Evolutionary conservation across 1,140 invertebrate species (phyloP).

Genomic region (Triops cancriformis): DNA sequence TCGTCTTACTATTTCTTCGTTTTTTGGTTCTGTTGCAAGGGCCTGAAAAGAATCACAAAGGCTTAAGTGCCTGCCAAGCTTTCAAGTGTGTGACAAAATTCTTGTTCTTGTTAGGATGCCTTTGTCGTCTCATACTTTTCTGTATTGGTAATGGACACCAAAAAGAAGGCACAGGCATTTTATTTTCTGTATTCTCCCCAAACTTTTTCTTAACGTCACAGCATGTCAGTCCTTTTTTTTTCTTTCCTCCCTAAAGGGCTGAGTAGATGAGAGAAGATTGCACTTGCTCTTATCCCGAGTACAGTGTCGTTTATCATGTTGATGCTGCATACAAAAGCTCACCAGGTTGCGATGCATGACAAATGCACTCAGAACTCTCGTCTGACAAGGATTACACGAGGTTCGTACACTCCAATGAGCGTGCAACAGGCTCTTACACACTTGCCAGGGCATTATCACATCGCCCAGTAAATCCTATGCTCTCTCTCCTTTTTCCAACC

Average conservation of each 20-base stretch:
- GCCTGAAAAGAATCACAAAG: too few species aligned
- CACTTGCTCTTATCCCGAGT: neutral
- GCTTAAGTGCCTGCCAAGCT: too few species aligned
- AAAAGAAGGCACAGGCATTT: neutral
- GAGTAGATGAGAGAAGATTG: constrained; percentile 10
- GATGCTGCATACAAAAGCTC: constrained; percentile 13
- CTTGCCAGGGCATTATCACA: constrained; percentile 10
- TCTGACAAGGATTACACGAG: constrained; percentile 4
- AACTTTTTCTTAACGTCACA: neutral
- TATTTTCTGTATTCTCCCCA: neutral
- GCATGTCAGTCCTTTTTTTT: neutral
- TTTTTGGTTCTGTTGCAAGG: too few species aligned
- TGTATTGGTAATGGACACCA: too few species aligned
- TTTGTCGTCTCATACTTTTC: too few species aligned
- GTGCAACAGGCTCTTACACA: constrained; percentile 12
- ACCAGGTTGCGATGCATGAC: constrained; percentile 9
- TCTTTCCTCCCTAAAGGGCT: neutral
- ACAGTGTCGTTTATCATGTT: constrained; percentile 10
- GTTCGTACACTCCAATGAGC: neutral
- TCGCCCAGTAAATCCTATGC: constrained; percentile 8
- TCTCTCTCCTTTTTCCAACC: neutral
- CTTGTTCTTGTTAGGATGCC: too few species aligned
- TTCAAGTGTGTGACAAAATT: too few species aligned
- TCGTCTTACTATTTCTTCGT: too few species aligned
- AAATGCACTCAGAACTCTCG: constrained; percentile 10